Conservation (phyloP, 2,888 invertebrate genomes). For the Lasius platythorax region DNA sequence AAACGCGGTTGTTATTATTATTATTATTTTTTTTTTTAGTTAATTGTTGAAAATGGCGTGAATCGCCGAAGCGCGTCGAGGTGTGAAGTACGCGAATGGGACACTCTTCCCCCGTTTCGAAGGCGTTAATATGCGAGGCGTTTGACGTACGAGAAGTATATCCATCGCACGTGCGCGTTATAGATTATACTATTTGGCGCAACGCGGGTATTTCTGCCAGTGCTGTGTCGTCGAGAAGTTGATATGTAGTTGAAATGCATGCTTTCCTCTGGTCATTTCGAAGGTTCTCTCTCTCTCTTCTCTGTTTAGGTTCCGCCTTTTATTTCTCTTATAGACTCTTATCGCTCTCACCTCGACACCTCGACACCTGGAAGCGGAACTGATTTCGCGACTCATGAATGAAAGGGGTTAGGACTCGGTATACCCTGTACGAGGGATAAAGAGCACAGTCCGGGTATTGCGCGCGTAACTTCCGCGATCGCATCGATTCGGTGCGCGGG, state of each 20-base stretch:
- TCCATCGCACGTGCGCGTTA: conserved; percentile 10
- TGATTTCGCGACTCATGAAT: not conserved
- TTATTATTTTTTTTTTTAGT: not conserved
- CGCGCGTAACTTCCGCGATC: conserved; percentile 55
- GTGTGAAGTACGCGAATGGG: not conserved
- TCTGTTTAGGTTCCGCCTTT: not conserved
- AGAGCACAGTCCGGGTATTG: conserved; percentile 36
- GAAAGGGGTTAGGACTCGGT: not conserved
- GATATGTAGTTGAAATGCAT: not conserved
- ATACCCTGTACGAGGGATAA: conserved; percentile 44
- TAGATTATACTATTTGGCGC: conserved; percentile 34
- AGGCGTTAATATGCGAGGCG: conserved; percentile 12
- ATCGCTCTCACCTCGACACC: not conserved
- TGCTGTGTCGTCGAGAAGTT: not conserved
- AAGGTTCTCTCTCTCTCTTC: not conserved
- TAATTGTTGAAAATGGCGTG: not conserved
- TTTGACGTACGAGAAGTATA: not conserved
- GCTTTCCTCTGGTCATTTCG: too few relatives aligned
- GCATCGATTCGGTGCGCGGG: conserved; percentile 50
- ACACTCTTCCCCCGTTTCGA: not conserved
- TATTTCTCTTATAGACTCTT: not conserved
- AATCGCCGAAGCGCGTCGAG: conserved; percentile 15
- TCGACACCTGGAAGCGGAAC: not conserved
- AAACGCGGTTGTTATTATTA: not conserved
- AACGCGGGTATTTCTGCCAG: conserved; percentile 46